A percentile compares a stretch with the other conserved stretches of the same genome.
phyloP scores from a whole-genome alignment of 2,113 vertebrate species.

The Daubentonia madagascariensis region DNA sequence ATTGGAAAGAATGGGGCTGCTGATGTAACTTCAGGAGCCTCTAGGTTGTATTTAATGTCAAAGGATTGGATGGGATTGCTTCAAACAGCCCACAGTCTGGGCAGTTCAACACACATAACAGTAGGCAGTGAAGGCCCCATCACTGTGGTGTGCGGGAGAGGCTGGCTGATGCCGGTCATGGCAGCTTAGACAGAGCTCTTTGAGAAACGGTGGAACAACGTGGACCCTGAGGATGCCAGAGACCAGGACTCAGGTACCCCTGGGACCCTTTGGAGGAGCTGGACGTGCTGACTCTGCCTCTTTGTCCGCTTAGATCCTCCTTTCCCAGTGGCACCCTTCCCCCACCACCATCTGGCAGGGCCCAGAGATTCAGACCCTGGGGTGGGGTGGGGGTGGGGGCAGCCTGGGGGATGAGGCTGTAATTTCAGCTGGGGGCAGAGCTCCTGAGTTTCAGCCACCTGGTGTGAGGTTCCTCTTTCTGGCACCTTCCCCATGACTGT shows the following conservation, averaged over 20 bases:
- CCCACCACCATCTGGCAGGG: conserved; percentile 45
- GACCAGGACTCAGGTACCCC: neutral
- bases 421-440: conserved; percentile 45
- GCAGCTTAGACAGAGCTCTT: neutral
- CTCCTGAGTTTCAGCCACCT: conserved; percentile 35
- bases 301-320: conserved; percentile 13
- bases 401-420: conserved; percentile 9
- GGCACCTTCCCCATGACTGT: neutral
- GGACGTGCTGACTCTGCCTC: neutral
- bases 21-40: neutral
- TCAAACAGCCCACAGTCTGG: neutral
- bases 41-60: neutral
- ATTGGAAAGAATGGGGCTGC: neutral
- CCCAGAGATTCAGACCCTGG: neutral
- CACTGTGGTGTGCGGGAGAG: neutral
- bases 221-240: neutral
- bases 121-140: neutral
- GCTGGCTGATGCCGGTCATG: neutral
- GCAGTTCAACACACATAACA: accelerated
- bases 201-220: neutral
- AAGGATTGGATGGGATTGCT: neutral
- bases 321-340: neutral
- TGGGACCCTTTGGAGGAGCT: neutral
- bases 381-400: neutral
- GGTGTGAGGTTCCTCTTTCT: conserved; percentile 42